These are phyloP conservation scores for Malurus splendens DNA, from an alignment of 2,797 vertebrate genomes.

Conservation along the genomic window DNA sequence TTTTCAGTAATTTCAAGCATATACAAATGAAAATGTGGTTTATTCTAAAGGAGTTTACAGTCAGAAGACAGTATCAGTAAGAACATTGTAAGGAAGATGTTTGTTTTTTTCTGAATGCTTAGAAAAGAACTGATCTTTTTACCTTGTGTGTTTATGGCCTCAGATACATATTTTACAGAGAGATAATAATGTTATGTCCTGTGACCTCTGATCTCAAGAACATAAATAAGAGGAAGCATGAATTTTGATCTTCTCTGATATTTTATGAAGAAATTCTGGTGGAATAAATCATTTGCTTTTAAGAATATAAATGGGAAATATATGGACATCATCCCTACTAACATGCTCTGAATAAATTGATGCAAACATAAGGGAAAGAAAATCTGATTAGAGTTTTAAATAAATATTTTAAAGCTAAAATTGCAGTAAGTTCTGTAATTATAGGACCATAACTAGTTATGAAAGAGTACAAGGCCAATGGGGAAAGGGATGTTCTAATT, in stretches of 20 bases:
- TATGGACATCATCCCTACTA: not conserved
- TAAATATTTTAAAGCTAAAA: constrained; percentile 31
- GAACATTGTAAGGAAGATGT: not conserved
- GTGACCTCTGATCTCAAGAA: not conserved
- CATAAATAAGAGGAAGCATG: not conserved
- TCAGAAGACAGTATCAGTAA: not conserved
- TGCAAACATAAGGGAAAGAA: not conserved
- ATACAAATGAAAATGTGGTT: not conserved
- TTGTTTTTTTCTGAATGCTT: not conserved
- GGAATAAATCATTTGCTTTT: not conserved
- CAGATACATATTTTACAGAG: not conserved
- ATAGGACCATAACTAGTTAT: not conserved
- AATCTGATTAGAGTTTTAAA: constrained; percentile 35
- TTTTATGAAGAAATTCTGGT: not conserved
- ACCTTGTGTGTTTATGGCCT: not conserved
- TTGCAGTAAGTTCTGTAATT: constrained; percentile 16
- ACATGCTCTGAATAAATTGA: not conserved
- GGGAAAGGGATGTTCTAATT: not conserved
- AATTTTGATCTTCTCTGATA: not conserved
- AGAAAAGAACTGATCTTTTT: not conserved
- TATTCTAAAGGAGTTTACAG: not conserved
- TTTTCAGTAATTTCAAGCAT: not conserved
- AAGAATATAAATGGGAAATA: not conserved
- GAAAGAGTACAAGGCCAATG: not conserved
- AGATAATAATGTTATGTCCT: not conserved